A percentile compares a stretch with the other conserved stretches of the same genome.
Conservation (phyloP, 64 coral and sea anemone species). For the Porites lutea region DNA sequence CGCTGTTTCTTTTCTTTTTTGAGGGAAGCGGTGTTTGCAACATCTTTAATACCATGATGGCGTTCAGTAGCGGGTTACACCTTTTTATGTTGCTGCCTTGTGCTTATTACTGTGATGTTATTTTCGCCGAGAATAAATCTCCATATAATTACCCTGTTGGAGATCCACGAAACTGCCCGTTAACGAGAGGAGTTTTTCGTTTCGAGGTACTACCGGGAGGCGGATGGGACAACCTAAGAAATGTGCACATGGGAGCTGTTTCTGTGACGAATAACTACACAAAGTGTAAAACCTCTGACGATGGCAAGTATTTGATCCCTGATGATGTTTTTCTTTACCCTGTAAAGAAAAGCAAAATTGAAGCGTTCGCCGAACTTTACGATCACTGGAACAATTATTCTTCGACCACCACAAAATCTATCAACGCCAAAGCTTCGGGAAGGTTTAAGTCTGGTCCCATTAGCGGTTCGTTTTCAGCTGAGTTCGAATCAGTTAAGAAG, state of each 20-base stretch:
- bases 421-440: conserved; percentile 65
- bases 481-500: conserved; percentile 79
- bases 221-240: conserved; percentile 94
- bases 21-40: too few relatives aligned
- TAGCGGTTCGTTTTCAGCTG: conserved; percentile 74
- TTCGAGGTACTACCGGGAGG: conserved; percentile 88
- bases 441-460: conserved; percentile 15
- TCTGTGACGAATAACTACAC: conserved; percentile 76
- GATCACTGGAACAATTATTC: conserved; percentile 92
- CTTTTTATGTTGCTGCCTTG: too few relatives aligned
- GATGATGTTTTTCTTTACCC: conserved; percentile 69
- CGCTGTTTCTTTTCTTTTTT: too few relatives aligned
- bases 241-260: conserved; percentile 84
- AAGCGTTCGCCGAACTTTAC: conserved; percentile 64
- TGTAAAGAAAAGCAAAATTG: conserved; percentile 84
- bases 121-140: background rate
- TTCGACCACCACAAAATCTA: conserved; percentile 72
- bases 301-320: conserved; percentile 89
- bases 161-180: conserved; percentile 76
- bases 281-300: conserved; percentile 73
- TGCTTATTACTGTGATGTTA: background rate
- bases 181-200: conserved; percentile 40
- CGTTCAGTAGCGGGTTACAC: too few relatives aligned
- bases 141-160: conserved; percentile 53
- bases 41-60: too few relatives aligned